These are phyloP conservation scores for Papilio dardanus DNA, from an alignment of 1,140 invertebrate species.

Conservation along the genomic window DNA sequence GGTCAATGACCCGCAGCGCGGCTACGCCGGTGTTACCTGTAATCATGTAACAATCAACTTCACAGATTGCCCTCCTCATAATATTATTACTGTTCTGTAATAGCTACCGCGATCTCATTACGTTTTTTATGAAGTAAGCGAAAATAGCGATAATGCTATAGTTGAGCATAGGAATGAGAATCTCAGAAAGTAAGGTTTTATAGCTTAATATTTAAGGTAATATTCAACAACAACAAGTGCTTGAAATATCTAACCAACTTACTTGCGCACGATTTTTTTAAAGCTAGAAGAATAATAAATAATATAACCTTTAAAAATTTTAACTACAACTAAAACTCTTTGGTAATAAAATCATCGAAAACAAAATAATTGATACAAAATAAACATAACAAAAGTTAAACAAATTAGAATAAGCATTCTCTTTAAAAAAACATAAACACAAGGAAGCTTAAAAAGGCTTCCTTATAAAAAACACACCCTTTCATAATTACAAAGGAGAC, in stretches of 20 bases:
- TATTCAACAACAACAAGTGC: background rate
- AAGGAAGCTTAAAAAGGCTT: background rate
- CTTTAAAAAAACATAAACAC: background rate
- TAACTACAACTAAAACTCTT: background rate
- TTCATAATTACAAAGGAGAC: background rate
- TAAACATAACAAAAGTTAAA: background rate
- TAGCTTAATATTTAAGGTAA: background rate
- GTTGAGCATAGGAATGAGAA: background rate
- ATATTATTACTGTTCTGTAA: constrained; percentile 36
- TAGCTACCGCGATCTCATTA: constrained; percentile 8
- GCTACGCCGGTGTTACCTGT: constrained; percentile 41
- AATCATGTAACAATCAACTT: constrained; percentile 45
- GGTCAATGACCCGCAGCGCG: constrained; percentile 40
- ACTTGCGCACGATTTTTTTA: background rate
- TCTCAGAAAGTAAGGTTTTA: background rate
- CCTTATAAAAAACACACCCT: background rate
- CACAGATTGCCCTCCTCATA: constrained; percentile 33
- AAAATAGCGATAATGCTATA: background rate
- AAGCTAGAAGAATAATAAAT: too few relatives aligned
- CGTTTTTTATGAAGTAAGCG: constrained; percentile 4
- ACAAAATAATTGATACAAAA: too few relatives aligned
- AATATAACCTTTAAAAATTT: too few relatives aligned
- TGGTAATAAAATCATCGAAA: background rate
- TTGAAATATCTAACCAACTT: background rate
- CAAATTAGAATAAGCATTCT: background rate